Evolutionary conservation across 2,113 vertebrate genomes (phyloP), one percentile per base, ranked within the genome.

Genomic region (Xiphias gladius): DNA sequence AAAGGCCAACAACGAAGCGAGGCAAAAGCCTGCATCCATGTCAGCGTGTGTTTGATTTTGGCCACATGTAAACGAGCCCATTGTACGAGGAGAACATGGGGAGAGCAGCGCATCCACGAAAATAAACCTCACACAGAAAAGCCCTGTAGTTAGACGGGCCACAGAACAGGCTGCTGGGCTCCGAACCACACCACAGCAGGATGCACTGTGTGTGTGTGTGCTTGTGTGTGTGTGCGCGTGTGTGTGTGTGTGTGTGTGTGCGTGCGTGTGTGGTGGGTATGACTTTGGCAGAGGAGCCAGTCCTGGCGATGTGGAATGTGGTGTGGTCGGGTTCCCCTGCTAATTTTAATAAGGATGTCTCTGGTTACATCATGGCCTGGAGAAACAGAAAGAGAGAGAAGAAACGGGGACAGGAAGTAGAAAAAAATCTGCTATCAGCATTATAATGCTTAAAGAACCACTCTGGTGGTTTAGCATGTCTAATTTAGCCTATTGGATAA

Each of bases 121-220:
- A 94, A 91, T 92, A 92, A 91, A 90, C 86, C 88, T 79, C 79
- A 88, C 84, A 90, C 67, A 90, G 83, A 90, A 89, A 91, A 90
- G 79, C 80, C 87, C 91, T 93, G 86, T 92, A 93, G 83, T 92
- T 91, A 90, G 50, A 73, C 35, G 64, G 68, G 82, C 87, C 92
- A 46, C 92, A 91, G 77, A 84, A 78, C 74, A 85, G 89, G 75
- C 80, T 87, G 75, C 83, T 61, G 84, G 80, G 84, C 83, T 76
- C 88, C 22, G 62, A 86, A 78, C 86, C 88, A 82, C 76, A 86
- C 88, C 85, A 67, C 86, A 89, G 80, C 70, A 64, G 76, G 76
- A 84, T 69, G 0, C 32, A 32, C 24, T 79, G 48, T 86, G 28
- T 66, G 57, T n/a, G n/a, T n/a, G n/a, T n/a, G n/a, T n/a, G n/a